Evolutionary conservation across 2,797 vertebrate genomes (phyloP).

Genomic region (Setipinna tenuifilis): DNA sequence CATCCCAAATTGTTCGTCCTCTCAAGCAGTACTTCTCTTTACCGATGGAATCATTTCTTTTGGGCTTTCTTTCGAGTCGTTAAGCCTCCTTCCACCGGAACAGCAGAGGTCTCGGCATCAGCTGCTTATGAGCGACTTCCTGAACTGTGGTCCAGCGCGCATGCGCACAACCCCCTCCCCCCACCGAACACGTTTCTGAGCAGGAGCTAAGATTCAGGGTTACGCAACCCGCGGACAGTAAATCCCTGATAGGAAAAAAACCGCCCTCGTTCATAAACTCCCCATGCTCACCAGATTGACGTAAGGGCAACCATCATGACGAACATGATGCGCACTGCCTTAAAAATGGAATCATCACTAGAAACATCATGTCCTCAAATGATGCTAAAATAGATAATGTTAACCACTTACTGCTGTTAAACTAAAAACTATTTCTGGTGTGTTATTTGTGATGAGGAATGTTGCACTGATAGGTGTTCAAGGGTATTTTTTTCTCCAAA

Average conservation of each 20-base stretch:
- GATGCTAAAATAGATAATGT: not conserved
- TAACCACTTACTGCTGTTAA: not conserved
- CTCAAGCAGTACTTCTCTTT: not conserved
- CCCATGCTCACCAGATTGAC: not conserved
- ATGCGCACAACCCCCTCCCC: not conserved
- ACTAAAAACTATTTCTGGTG: not conserved
- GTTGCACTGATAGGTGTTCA: not conserved
- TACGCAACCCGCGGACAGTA: constrained; percentile 34
- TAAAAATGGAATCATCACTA: not conserved
- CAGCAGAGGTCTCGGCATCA: constrained; percentile 53
- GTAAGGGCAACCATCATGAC: not conserved
- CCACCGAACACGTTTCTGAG: constrained; percentile 25
- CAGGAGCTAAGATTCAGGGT: constrained; percentile 28
- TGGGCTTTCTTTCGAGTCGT: not conserved
- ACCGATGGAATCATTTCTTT: constrained; percentile 15
- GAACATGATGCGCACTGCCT: not conserved
- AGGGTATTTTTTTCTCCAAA: constrained; percentile 57
- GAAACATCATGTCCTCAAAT: not conserved
- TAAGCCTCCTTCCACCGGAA: constrained; percentile 42
- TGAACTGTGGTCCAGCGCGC: constrained; percentile 35
- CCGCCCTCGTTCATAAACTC: not conserved
- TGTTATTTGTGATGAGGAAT: not conserved
- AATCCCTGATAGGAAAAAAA: constrained; percentile 37
- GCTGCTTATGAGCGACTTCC: constrained; percentile 57
- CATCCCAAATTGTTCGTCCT: not conserved